Base-by-base conservation (phyloP, 2,888 invertebrate species). In the Caenorhabditis imperialis region DNA sequence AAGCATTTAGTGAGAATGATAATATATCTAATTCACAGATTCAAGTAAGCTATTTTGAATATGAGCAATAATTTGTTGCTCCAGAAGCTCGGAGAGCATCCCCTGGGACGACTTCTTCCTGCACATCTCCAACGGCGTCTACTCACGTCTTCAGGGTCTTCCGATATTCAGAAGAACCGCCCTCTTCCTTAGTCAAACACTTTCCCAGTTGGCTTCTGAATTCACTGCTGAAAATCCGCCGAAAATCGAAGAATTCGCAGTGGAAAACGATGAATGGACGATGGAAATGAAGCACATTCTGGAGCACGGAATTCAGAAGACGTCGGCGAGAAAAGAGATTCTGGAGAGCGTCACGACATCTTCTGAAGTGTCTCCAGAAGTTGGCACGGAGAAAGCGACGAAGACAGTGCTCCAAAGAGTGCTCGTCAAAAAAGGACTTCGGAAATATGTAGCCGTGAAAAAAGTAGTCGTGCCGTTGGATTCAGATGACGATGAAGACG, bases 401-500 rank as follows among this genome's bases (percentile, higher is more conserved):
- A 7, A n/a, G n/a, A n/a, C n/a, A n/a, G n/a, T n/a, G n/a, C n/a
- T n/a, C n/a, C n/a, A n/a, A n/a, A n/a, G n/a, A n/a, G n/a, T n/a
- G n/a, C n/a, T n/a, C n/a, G n/a, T n/a, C n/a, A n/a, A n/a, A n/a
- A n/a, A n/a, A n/a, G n/a, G n/a, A n/a, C n/a, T n/a, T n/a, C n/a
- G n/a, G n/a, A n/a, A n/a, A n/a, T n/a, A n/a, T n/a, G n/a, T n/a
- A n/a, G n/a, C 40, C 3, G 16, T 2, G 40, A 40, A 6, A 3
- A 16, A 5, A 16, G 23, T 27, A 5, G 48, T 18, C 6, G 27
- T 8, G 14, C 23, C 4, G 27, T 35, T 72, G 27, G 73, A 73
- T 61, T 75, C 67, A 7, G 75, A 75, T 44, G 75, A 65, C 23
- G 63, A 70, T 2, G 61, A 48, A 27, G 58, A 60, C 22, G 61